Evolutionary conservation across 2,888 invertebrate genomes (phyloP).

Genomic region (Liodrosophila aerea): DNA sequence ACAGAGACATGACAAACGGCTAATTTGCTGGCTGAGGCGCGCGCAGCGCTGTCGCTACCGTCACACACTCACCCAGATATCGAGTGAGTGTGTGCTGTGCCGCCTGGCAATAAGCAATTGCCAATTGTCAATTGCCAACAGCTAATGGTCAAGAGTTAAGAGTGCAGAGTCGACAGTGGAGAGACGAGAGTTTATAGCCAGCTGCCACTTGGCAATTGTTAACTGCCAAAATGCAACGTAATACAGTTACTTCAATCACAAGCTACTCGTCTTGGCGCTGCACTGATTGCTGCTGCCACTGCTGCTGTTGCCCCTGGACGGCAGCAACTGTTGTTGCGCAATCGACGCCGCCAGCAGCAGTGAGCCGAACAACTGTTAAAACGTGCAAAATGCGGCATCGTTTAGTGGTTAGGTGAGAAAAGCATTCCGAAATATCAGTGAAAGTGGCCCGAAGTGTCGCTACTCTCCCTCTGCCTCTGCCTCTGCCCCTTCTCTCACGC

Average conservation of each 20-base stretch:
- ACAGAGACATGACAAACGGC: constrained; percentile 62
- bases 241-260: constrained; percentile 54
- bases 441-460: constrained; percentile 55
- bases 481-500: constrained; percentile 10
- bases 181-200: too few relatives aligned
- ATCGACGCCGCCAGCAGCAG: constrained; percentile 32
- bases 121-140: constrained; percentile 12
- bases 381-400: constrained; percentile 50
- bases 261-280: constrained; percentile 19
- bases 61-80: constrained; percentile 76
- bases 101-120: neutral
- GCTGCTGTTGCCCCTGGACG: constrained; percentile 14
- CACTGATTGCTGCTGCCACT: constrained; percentile 19
- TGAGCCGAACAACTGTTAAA: constrained; percentile 30
- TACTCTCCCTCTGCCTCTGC: too few relatives aligned
- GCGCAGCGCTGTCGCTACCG: constrained; percentile 37
- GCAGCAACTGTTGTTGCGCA: constrained; percentile 51
- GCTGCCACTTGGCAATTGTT: too few relatives aligned
- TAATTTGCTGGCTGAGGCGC: constrained; percentile 33
- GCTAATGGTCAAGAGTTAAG: too few relatives aligned
- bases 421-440: constrained; percentile 62
- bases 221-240: constrained; percentile 41
- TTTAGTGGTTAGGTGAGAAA: constrained; percentile 31
- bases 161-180: too few relatives aligned
- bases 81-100: neutral